Evolutionary conservation across 2,113 vertebrate species (phyloP).

Genomic region (Actinemys pallida): DNA sequence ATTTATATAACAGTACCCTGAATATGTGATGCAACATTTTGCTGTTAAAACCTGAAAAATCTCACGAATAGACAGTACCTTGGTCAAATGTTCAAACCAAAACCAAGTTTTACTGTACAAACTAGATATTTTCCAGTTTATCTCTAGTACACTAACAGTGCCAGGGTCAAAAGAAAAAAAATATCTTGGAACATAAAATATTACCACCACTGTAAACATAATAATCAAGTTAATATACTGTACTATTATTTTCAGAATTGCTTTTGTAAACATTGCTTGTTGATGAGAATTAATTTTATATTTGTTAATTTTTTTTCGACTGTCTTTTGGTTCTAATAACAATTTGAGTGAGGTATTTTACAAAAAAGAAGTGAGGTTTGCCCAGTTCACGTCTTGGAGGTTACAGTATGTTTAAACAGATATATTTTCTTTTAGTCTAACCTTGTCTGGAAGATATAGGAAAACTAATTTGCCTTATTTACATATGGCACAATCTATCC

Average conservation of each 20-base stretch:
- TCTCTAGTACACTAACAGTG: neutral
- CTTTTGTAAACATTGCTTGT: constrained; percentile 72
- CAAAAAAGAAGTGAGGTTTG: constrained; percentile 69
- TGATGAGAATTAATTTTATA: constrained; percentile 73
- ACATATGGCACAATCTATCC: constrained; percentile 91
- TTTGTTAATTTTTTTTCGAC: constrained; percentile 60
- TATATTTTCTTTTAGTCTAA: constrained; percentile 88
- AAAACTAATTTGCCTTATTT: constrained; percentile 93
- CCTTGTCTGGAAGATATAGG: constrained; percentile 89
- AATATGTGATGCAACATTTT: neutral
- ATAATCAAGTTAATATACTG: neutral
- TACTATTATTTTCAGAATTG: constrained; percentile 50
- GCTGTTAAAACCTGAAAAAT: neutral
- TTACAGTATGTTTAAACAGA: constrained; percentile 85
- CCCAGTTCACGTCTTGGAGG: constrained; percentile 73
- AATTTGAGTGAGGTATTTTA: constrained; percentile 70
- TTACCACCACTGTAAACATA: neutral
- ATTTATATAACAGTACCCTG: neutral
- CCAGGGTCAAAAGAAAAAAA: neutral
- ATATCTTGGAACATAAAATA: neutral
- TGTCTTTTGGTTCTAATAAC: constrained; percentile 72
- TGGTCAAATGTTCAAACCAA: neutral
- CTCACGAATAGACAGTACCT: neutral
- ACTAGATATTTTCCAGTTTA: constrained; percentile 20
- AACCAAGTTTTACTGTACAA: neutral